Evolutionary conservation across 2,888 invertebrate species (phyloP), one percentile per base, ranked within the genome.

Genomic region (Phrixothrix hirtus): DNA sequence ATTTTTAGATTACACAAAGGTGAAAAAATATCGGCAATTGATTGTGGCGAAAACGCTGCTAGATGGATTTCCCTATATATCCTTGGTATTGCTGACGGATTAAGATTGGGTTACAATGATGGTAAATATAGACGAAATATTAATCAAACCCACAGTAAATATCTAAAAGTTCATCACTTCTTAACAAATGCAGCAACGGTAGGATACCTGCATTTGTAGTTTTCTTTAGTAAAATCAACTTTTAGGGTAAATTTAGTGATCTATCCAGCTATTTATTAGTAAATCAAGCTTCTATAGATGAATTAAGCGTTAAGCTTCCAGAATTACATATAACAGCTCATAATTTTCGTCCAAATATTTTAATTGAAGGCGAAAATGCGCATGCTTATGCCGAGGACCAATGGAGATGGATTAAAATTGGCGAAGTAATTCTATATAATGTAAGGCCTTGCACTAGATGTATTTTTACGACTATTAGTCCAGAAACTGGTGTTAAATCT

Each of bases 21-120:
- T 1, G 37, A 44, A 44, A 25, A 25, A n/a, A 12, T 45, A 4
- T 25, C 29, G 6, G 12, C 37, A 7, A 10, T 80, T 43, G 86
- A 87, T 70, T 86, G 85, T 72, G 86, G 86, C 1, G 78, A 82
- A 25, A 79, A 79, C 51, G 81, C 80, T 2, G 79, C 83, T 0
- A 69, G 74, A 34, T 87, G 86, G 86, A 71, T 87, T 53, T 80
- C 81, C 1, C 72, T 72, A 63, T 79, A 73, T 42, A 65, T 74
- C 32, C 52, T 67, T 2, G 68, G 66, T 15, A 0, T 34, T 39
- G 67, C 68, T 37, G 45, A 60, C 2, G 75, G 73, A 2, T 55
- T 73, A 17, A 62, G 75, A 9, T 53, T 76, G 21, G 74, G 70
- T 9, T 75, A 68, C 52, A 67, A 74, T 47, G 70, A 74, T 47